A percentile compares a stretch with the other conserved stretches of the same genome.
phyloP scores from a whole-genome alignment of 2,888 invertebrate genomes.

The Epinotia demarniana region DNA sequence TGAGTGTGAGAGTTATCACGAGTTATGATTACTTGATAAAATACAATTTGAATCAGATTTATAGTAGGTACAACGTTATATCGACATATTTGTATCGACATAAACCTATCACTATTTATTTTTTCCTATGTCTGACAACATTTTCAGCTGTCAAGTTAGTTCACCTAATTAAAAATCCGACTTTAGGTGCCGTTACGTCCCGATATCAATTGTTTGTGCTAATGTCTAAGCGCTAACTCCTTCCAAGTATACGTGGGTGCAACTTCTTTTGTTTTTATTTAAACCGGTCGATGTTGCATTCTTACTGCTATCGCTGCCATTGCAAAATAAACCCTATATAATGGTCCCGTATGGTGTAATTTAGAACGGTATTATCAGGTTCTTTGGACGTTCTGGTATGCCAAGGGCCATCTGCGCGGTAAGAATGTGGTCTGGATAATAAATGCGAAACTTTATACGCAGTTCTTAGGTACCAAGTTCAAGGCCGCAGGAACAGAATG shows the following conservation, averaged over 20 bases:
- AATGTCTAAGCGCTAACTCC: slow-evolving; percentile 19
- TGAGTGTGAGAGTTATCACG: too few relatives aligned
- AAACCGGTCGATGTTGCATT: slow-evolving; percentile 41
- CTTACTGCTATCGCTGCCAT: neutral
- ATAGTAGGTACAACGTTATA: too few relatives aligned
- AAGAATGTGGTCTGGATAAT: slow-evolving; percentile 51
- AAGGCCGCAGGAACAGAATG: slow-evolving; percentile 51
- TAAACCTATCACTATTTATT: too few relatives aligned
- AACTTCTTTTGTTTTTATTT: slow-evolving; percentile 40
- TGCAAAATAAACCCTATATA: slow-evolving; percentile 1
- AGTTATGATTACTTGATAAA: too few relatives aligned
- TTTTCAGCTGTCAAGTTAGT: too few relatives aligned
- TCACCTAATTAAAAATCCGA: too few relatives aligned
- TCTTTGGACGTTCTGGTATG: neutral
- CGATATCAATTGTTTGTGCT: slow-evolving; percentile 11
- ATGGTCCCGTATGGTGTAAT: neutral
- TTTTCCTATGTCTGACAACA: too few relatives aligned
- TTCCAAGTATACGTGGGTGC: slow-evolving; percentile 28
- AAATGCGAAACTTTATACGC: slow-evolving; percentile 56
- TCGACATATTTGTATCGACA: too few relatives aligned
- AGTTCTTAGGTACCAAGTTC: slow-evolving; percentile 58
- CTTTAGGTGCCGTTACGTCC: neutral
- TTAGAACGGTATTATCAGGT: neutral
- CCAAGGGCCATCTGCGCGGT: slow-evolving; percentile 19
- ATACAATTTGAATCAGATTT: too few relatives aligned